phyloP scores from a whole-genome alignment of 1,140 invertebrate genomes.

The Campodea augens region DNA sequence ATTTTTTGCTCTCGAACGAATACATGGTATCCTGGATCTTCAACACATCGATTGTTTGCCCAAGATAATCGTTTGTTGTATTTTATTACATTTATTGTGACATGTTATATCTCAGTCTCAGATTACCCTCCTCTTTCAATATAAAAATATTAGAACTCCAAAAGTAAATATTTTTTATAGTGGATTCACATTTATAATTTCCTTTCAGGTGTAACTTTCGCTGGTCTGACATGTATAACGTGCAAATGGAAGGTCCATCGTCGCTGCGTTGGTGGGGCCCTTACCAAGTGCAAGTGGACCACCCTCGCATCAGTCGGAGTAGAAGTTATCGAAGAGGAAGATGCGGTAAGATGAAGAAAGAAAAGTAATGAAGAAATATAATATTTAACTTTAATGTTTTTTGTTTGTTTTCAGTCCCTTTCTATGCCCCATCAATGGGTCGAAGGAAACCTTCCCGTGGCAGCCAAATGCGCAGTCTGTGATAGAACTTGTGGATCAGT shows the following conservation, averaged over 20 bases:
- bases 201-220: constrained; percentile 64
- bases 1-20: not conserved
- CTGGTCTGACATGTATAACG: constrained; percentile 86
- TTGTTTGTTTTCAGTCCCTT: constrained; percentile 66
- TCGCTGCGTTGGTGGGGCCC: constrained; percentile 71
- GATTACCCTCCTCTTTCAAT: too few relatives aligned
- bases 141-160: too few relatives aligned
- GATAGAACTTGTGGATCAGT: constrained; percentile 94
- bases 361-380: too few relatives aligned
- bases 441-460: constrained; percentile 89
- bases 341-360: constrained; percentile 53
- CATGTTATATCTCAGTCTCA: not conserved
- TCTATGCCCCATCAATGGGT: constrained; percentile 96
- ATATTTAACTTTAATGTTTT: too few relatives aligned
- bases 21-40: not conserved
- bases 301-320: constrained; percentile 79
- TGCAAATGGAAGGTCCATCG: constrained; percentile 96
- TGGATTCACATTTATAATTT: not conserved
- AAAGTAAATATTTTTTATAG: too few relatives aligned
- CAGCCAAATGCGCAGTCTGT: constrained; percentile 81
- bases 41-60: not conserved
- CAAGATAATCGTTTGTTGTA: not conserved
- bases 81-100: not conserved
- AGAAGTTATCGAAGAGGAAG: constrained; percentile 79
- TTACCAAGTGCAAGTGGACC: constrained; percentile 93